phyloP scores from a whole-genome alignment of 1,140 invertebrate species.

The Lepidurus couesii region DNA sequence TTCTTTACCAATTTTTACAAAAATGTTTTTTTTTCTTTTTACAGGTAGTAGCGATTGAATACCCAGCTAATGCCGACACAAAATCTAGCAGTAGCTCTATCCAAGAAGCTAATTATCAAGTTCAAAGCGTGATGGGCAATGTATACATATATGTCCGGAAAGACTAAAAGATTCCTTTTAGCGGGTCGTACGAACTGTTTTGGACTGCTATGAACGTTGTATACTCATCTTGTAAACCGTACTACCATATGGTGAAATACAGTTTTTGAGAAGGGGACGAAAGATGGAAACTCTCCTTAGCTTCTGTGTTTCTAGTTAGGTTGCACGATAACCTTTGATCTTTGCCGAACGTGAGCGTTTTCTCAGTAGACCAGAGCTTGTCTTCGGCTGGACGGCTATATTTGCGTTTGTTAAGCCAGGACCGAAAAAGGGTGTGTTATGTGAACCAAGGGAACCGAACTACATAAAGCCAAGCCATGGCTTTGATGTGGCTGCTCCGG shows the following conservation, averaged over 20 bases:
- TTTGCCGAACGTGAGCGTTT: neutral
- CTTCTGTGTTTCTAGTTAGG: neutral
- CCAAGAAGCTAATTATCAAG: neutral
- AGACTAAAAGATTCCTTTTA: neutral
- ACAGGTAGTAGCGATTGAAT: neutral
- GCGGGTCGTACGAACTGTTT: neutral
- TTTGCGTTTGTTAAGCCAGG: neutral
- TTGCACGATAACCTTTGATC: neutral
- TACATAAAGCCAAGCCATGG: conserved; percentile 18
- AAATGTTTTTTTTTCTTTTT: neutral
- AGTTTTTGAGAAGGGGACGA: neutral
- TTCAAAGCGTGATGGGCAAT: neutral
- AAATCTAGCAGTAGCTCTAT: neutral
- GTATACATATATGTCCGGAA: neutral
- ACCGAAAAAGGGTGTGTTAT: conserved; percentile 6
- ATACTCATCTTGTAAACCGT: neutral
- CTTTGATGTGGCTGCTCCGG: conserved; percentile 17
- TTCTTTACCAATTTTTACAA: neutral
- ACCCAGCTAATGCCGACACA: neutral
- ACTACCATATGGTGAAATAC: conserved; percentile 7
- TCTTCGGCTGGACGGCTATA: neutral
- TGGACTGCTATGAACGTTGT: neutral
- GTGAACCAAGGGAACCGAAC: neutral
- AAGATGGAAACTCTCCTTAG: neutral
- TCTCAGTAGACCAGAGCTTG: neutral